Base-by-base conservation (phyloP, 1,140 invertebrate genomes). In the Cecropterus lyciades region DNA sequence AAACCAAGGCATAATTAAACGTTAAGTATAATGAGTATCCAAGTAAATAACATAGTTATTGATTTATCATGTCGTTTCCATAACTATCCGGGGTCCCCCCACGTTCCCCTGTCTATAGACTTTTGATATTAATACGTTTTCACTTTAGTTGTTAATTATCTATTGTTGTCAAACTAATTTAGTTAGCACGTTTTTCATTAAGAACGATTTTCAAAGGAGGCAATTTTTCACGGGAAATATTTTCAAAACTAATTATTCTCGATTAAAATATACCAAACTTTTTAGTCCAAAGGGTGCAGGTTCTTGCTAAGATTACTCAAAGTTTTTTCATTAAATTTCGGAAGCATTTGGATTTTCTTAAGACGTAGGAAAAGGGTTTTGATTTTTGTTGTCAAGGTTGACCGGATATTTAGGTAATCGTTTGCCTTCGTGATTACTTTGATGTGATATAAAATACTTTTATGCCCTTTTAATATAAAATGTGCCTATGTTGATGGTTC, bases 251-350 rank as follows among this genome's bases (percentile, higher is more conserved):
- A 79, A 83, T 80, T 76, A 79, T 80, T 77, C 74, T 16, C 48
- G 65, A 73, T 73, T 77, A 68, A 77, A 80, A 72, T 79, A 79
- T 70, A 73, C 70, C 67, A 78, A 73, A 72, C 64, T 72, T 66
- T 63, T 46, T 69, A 66, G 52, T 55, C 69, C 66, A 73, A 80
- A 74, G 72, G 72, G 76, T 80, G 68, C 63, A 73, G 74, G 76
- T 79, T 82, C 80, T 80, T 82, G 76, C 72, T 70, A 70, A 77
- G 69, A 76, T 75, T 77, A 75, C 67, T 49, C 62, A 48, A 82
- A 82, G 67, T 82, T 82, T 82, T 79, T 82, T 82, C 76, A 82
- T 82, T 82, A 82, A 79, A 80, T 77, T 73, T 75, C 69, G 45
- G 65, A 77, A 78, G 76, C 73, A 74, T 82, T 80, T 70, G 71